phyloP scores from a whole-genome alignment of 2,888 invertebrate genomes.

The Synergus japonicus region DNA sequence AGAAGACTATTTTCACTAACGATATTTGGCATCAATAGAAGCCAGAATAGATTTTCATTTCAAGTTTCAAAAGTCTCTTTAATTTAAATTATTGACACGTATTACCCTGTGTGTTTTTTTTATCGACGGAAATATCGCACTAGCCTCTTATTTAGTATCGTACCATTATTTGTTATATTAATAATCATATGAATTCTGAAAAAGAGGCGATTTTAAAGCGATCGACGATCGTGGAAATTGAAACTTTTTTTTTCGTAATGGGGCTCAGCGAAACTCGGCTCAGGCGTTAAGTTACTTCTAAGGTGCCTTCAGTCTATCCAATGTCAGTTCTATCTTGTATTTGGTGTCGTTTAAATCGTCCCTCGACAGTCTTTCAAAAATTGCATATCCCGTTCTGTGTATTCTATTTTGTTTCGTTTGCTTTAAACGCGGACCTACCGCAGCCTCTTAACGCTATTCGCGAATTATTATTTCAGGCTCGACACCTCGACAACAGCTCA shows the following conservation, averaged over 20 bases:
- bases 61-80: slow-evolving; percentile 13
- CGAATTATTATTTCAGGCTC: slow-evolving; percentile 59
- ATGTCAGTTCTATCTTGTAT: slow-evolving; percentile 78
- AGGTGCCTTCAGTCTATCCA: slow-evolving; percentile 78
- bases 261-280: slow-evolving; percentile 65
- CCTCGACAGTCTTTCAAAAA: slow-evolving; percentile 75
- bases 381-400: slow-evolving; percentile 66
- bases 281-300: slow-evolving; percentile 76
- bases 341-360: slow-evolving; percentile 78
- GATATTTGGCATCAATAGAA: slow-evolving; percentile 40
- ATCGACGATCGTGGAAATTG: background rate
- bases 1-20: slow-evolving; percentile 17
- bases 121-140: slow-evolving; percentile 40
- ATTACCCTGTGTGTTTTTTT: slow-evolving; percentile 27
- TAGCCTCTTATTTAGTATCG: slow-evolving; percentile 48
- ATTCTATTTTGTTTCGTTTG: slow-evolving; percentile 49
- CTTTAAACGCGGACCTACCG: slow-evolving; percentile 42
- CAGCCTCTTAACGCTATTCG: slow-evolving; percentile 48
- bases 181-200: background rate
- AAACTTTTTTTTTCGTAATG: slow-evolving; percentile 16
- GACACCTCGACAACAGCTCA: slow-evolving; percentile 63
- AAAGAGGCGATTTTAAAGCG: background rate
- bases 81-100: slow-evolving; percentile 31
- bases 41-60: slow-evolving; percentile 27
- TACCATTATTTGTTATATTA: slow-evolving; percentile 37